Evolutionary conservation across 1,140 invertebrate species (phyloP), one percentile per base, ranked within the genome.

Genomic region (Macrostomum lignano): DNA sequence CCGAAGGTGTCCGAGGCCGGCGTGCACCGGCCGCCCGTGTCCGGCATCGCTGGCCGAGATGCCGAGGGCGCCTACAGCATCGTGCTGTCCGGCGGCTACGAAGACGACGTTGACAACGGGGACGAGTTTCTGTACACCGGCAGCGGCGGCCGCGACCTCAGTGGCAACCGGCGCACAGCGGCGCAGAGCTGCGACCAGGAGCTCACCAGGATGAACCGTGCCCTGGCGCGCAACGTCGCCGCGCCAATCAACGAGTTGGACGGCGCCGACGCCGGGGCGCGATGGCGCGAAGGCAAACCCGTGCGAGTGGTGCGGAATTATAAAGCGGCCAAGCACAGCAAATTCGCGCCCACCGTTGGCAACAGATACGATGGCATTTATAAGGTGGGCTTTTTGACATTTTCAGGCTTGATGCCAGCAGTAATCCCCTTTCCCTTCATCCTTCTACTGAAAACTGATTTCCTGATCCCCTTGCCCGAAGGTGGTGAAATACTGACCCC

Each of bases 81-180:
- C 36, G 74, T 78, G 74, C n/a, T n/a, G n/a, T n/a, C n/a, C n/a
- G n/a, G n/a, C n/a, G n/a, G n/a, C n/a, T n/a, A n/a, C n/a, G n/a
- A 77, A 53, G 75, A 78, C 51, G 75, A 81, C 50, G 60, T 69
- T 14, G 76, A 82, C 49, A 62, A 72, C 41, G 77, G 77, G 0
- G 66, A 73, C 19, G 68, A 73, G 46, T 77, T 82, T 47, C 65
- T 67, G 1, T 79, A 78, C 45, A 78, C 74, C 2, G 75, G 73
- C 19, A 72, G 71, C 44, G 74, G 74, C 10, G 74, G 74, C 0
- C 52, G 73, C 31, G 72, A 78, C 49, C 58, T 76, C 3, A 71
- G 70, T n/a, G 57, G 73, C n/a, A 77, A 77, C 48, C 76, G 75
- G 47, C 58, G 74, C 31, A 73, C 71, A 5, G 70, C 69, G 3